Conservation (phyloP, 2,888 invertebrate species). For the Hecatera dysodea region DNA sequence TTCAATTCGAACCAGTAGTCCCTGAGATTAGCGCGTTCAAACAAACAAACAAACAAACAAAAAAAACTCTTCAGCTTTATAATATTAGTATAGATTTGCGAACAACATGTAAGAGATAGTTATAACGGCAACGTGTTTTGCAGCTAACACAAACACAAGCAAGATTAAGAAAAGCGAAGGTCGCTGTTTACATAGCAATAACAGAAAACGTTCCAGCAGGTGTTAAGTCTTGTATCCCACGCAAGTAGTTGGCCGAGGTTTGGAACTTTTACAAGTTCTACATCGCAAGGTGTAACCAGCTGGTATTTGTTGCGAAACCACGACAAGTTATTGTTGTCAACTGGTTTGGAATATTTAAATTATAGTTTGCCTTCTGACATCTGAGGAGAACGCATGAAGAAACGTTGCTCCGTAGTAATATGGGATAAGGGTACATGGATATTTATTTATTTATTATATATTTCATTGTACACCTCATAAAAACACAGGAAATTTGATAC, state of each 20-base stretch:
- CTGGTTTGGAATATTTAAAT: slow-evolving; percentile 8
- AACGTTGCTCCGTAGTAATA: neutral
- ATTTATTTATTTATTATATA: too few relatives aligned
- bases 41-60: too few relatives aligned
- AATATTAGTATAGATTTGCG: too few relatives aligned
- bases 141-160: neutral
- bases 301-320: slow-evolving; percentile 13
- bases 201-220: slow-evolving; percentile 20
- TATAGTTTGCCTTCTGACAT: neutral
- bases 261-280: neutral
- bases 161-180: neutral
- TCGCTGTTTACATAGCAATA: neutral
- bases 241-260: neutral
- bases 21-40: too few relatives aligned
- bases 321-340: slow-evolving; percentile 11
- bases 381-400: neutral
- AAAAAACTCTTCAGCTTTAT: too few relatives aligned
- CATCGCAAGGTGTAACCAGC: slow-evolving; percentile 21
- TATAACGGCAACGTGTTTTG: neutral
- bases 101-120: neutral
- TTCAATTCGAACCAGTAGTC: too few relatives aligned
- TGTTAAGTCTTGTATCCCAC: slow-evolving; percentile 17
- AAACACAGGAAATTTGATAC: too few relatives aligned
- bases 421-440: neutral
- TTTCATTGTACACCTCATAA: too few relatives aligned